Base-by-base conservation (phyloP, 2,113 vertebrate species). In the Pollachius pollachius region DNA sequence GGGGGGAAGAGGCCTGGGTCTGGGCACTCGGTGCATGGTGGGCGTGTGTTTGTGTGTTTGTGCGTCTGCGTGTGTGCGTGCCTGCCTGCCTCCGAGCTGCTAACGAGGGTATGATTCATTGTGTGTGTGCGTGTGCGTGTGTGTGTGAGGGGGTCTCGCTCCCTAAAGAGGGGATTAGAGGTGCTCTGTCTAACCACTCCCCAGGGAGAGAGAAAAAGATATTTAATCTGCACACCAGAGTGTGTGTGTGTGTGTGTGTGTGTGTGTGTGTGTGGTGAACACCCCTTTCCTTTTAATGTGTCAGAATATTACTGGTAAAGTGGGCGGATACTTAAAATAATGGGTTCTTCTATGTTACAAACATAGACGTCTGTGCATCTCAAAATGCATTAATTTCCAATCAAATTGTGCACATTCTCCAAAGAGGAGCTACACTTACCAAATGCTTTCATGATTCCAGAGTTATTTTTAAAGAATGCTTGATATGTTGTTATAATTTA, bases 101-200 rank as follows among this genome's bases (percentile, higher is more conserved):
- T 90, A 92, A 81, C 80, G 83, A 85, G 82, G 87, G 88, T 56
- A 87, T 93, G 88, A 93, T 92, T 90, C 86, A 83, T 81, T 60
- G 79, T 85, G 68, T 83, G 3, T 71, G 84, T 64, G 58, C 62
- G 67, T 16, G 54, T 16, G 54, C 4, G 54, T 57, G 54, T 16
- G 54, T 16, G 54, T 57, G 54, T 57, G 54, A 2, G 15, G 30
- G 54, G 15, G 54, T 57, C 15, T 57, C 15, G 85, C 85, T 92
- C 90, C 87, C 90, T 81, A 79, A 89, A 89, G 86, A 89, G 84
- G 65, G 89, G 84, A 90, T 93, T 89, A 91, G 89, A 90, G 87
- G 85, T 89, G 83, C 85, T 88, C 81, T 75, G 74, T 89, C 85
- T 91, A 90, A 92, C 77, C 64, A 87, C 88, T 88, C 89, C 87